These are phyloP conservation scores for Dicranocentrus wangi DNA, from an alignment of 2,888 invertebrate genomes.

Conservation along the genomic window DNA sequence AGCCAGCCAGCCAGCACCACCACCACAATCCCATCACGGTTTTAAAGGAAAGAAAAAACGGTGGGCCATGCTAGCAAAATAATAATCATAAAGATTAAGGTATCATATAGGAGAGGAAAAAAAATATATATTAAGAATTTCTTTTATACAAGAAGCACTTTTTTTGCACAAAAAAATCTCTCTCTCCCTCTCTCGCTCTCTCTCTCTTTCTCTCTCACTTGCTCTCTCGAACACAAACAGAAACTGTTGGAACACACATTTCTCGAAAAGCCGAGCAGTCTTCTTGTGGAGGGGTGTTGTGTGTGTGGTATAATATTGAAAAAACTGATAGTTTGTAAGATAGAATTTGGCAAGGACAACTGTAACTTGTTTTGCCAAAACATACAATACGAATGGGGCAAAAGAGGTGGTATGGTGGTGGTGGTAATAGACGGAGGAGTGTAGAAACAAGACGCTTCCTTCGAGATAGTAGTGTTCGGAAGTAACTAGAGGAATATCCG, in stretches of 20 bases:
- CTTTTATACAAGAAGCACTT: neutral
- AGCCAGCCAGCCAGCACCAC: no score
- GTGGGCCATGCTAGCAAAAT: neutral
- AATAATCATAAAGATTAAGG: conserved; percentile 8
- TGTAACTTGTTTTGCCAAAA: conserved; percentile 34
- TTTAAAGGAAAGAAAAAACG: no score
- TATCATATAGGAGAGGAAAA: neutral
- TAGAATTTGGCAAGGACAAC: conserved; percentile 22
- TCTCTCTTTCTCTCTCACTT: neutral
- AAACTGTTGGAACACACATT: no score
- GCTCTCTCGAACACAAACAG: no score
- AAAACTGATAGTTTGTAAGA: neutral
- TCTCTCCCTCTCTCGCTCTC: neutral
- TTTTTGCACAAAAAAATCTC: neutral
- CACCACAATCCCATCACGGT: no score
- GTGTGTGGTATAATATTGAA: neutral
- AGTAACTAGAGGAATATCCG: conserved; percentile 3
- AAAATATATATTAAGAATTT: no score
- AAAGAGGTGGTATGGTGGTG: neutral
- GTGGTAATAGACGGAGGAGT: neutral
- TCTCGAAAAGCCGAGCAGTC: no score
- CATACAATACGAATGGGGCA: conserved; percentile 13
- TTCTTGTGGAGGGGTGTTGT: neutral
- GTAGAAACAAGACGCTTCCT: neutral
- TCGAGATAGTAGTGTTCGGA: conserved; percentile 8